These are phyloP conservation scores for Branchipolynoe longqiensis DNA, from an alignment of 2,888 invertebrate genomes.

Conservation along the genomic window DNA sequence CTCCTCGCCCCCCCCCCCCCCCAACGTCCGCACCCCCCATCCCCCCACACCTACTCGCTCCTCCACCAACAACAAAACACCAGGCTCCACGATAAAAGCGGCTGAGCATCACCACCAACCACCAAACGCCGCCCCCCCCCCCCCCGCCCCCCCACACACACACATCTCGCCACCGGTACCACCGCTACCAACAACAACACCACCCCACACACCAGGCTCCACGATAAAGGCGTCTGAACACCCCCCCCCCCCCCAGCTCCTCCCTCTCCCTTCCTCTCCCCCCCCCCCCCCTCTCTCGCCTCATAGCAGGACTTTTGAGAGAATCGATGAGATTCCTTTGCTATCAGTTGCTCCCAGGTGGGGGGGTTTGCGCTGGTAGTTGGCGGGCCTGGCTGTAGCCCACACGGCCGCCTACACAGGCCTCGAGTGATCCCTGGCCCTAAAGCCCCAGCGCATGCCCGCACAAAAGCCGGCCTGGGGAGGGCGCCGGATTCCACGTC, in stretches of 20 bases:
- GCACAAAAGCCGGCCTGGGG: slow-evolving; percentile 19
- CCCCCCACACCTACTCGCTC: too few relatives aligned
- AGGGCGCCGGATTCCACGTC: slow-evolving; percentile 9
- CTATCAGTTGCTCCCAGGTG: slow-evolving; percentile 42
- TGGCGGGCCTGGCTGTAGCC: background rate
- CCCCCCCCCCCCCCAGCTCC: background rate
- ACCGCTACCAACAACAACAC: too few relatives aligned
- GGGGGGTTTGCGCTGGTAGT: background rate
- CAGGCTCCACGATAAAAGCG: too few relatives aligned
- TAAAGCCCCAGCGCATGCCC: slow-evolving; percentile 19
- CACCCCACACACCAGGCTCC: too few relatives aligned
- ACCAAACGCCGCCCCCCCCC: too few relatives aligned
- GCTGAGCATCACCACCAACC: too few relatives aligned
- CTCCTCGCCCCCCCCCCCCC: too few relatives aligned
- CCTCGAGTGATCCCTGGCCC: background rate
- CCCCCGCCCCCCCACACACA: too few relatives aligned
- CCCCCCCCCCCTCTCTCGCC: background rate
- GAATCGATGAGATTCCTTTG: slow-evolving; percentile 47
- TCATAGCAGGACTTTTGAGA: slow-evolving; percentile 4
- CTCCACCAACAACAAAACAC: too few relatives aligned
- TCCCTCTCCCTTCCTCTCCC: background rate
- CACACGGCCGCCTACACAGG: background rate
- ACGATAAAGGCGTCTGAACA: too few relatives aligned
- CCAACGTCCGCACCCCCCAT: too few relatives aligned
- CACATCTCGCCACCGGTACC: too few relatives aligned